These are phyloP conservation scores for Dolomedes plantarius DNA, from an alignment of 2,888 invertebrate genomes.

Conservation along the genomic window DNA sequence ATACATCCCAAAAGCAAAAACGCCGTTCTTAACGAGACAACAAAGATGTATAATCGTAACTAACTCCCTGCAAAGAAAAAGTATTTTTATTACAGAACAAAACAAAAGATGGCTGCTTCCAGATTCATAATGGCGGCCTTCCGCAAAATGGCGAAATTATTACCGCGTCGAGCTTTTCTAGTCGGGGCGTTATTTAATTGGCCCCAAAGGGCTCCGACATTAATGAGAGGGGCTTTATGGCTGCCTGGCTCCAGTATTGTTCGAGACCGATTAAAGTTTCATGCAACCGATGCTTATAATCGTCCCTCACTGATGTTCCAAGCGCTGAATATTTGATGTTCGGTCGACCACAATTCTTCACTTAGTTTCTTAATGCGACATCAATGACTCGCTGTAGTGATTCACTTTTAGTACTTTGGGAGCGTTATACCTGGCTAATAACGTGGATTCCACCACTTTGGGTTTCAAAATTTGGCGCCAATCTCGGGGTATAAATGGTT, in stretches of 20 bases:
- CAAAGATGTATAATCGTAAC: constrained; percentile 40
- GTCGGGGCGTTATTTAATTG: constrained; percentile 68
- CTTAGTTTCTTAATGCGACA: constrained; percentile 71
- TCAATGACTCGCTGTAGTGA: constrained; percentile 66
- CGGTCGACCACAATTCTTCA: constrained; percentile 70
- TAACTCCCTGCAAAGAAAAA: constrained; percentile 7
- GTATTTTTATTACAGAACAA: not conserved
- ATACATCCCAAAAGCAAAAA: constrained; percentile 15
- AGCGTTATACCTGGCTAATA: constrained; percentile 54
- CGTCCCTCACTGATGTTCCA: constrained; percentile 58
- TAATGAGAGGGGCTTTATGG: constrained; percentile 62
- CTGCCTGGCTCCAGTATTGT: constrained; percentile 51
- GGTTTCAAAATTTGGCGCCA: constrained; percentile 52
- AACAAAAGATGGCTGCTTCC: constrained; percentile 54
- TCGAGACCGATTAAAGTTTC: constrained; percentile 62
- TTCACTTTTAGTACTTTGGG: constrained; percentile 62
- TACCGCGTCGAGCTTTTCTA: constrained; percentile 35
- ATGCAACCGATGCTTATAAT: constrained; percentile 60
- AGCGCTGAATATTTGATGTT: constrained; percentile 62
- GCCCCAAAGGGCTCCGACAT: constrained; percentile 63
- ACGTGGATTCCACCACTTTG: constrained; percentile 12
- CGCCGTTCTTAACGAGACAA: not conserved
- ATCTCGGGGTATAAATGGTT: constrained; percentile 10
- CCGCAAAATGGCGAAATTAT: constrained; percentile 57
- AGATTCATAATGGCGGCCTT: constrained; percentile 42